Conservation (phyloP, 2,797 vertebrate species). For the Typhlichthys subterraneus region DNA sequence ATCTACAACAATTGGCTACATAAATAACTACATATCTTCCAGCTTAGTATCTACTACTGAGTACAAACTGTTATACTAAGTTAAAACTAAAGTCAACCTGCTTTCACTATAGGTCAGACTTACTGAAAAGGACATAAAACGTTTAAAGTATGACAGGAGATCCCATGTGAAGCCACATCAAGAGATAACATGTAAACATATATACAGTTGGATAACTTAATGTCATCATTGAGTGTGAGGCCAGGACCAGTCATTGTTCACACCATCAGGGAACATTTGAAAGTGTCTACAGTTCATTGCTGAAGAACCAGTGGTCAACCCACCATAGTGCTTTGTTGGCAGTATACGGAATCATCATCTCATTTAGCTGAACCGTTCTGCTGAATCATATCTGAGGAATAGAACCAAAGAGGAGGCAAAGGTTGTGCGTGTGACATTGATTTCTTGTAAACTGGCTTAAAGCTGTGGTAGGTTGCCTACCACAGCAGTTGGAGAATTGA, state of each 20-base stretch:
- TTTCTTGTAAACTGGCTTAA: no score
- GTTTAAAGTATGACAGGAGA: neutral
- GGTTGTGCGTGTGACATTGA: neutral
- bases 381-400: slow-evolving; percentile 61
- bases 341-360: slow-evolving; percentile 12
- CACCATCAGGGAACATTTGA: neutral
- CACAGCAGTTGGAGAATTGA: neutral
- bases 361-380: slow-evolving; percentile 40
- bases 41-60: slow-evolving; percentile 10
- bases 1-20: slow-evolving; percentile 45
- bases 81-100: slow-evolving; percentile 16
- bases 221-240: neutral
- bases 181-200: slow-evolving; percentile 4
- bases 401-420: slow-evolving; percentile 12
- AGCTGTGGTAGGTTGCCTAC: neutral
- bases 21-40: slow-evolving; percentile 50
- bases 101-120: slow-evolving; percentile 27
- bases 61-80: slow-evolving; percentile 8
- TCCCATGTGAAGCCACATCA: neutral
- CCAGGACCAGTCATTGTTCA: neutral
- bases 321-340: neutral
- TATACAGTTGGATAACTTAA: slow-evolving; percentile 4
- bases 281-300: neutral
- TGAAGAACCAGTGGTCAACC: neutral
- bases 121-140: neutral